Percentiles rank a stretch among this genome's conserved stretches.
Evolutionary conservation across 2,113 vertebrate species (phyloP).

Genomic region (Sinosuthora webbiana): DNA sequence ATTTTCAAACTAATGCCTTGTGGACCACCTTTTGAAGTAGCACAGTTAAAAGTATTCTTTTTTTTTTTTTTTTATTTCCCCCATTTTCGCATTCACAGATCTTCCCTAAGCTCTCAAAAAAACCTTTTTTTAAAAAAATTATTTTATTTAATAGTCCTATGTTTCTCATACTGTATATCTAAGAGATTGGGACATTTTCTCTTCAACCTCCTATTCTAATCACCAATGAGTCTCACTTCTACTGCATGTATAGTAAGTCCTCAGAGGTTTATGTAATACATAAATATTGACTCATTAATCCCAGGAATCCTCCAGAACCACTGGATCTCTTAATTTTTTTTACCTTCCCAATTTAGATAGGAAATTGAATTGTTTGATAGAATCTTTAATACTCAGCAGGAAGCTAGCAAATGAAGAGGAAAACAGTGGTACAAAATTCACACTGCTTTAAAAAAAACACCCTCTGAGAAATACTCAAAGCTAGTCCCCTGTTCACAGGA

Average conservation of each 20-base stretch:
- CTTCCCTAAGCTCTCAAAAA: not conserved
- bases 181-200: not conserved
- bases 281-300: not conserved
- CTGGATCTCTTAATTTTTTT: not conserved
- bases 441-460: not conserved
- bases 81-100: not conserved
- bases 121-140: fast-evolving
- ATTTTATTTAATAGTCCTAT: not conserved
- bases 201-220: not conserved
- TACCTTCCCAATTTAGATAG: not conserved
- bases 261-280: not conserved
- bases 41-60: not conserved
- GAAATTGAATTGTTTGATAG: not conserved
- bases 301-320: not conserved
- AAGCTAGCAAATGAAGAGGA: not conserved
- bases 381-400: not conserved
- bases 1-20: not conserved
- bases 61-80: not conserved
- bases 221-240: not conserved
- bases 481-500: not conserved
- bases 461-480: not conserved
- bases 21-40: not conserved
- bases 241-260: not conserved
- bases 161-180: not conserved
- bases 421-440: not conserved